Percentiles rank a stretch among this genome's conserved stretches.
Evolutionary conservation across 2,888 invertebrate species (phyloP).

Genomic region (Bunonema sp.): DNA sequence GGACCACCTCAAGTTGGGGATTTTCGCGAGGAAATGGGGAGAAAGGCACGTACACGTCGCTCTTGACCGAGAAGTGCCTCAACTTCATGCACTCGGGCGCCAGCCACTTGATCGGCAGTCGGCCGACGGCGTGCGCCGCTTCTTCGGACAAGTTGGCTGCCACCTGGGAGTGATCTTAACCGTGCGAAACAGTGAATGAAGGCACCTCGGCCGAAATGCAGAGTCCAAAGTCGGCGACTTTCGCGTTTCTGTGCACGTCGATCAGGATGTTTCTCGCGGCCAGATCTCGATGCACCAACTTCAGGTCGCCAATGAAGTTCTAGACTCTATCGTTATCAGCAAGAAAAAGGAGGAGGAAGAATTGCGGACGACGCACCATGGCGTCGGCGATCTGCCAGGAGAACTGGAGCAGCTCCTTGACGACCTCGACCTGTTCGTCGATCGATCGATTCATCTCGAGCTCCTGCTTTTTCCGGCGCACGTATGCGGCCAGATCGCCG

Average conservation of each 20-base stretch:
- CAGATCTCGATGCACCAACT: slow-evolving; percentile 29
- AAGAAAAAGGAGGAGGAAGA: neutral
- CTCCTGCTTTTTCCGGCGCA: slow-evolving; percentile 12
- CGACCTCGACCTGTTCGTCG: slow-evolving; percentile 29
- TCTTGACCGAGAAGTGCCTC: slow-evolving; percentile 25
- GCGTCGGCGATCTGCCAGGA: slow-evolving; percentile 39
- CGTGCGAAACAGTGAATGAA: no score
- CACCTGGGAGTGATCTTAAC: no score
- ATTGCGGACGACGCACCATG: slow-evolving; percentile 13
- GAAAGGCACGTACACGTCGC: slow-evolving; percentile 21
- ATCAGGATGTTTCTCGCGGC: slow-evolving; percentile 35
- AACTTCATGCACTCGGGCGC: slow-evolving; percentile 26
- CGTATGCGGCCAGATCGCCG: slow-evolving; percentile 23
- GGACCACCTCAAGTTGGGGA: slow-evolving; percentile 17
- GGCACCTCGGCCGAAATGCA: slow-evolving; percentile 11
- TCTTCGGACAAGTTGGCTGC: no score
- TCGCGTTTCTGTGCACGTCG: slow-evolving; percentile 18
- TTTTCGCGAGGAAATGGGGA: neutral
- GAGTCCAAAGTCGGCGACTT: slow-evolving; percentile 35
- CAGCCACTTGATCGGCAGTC: slow-evolving; percentile 37
- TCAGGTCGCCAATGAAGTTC: slow-evolving; percentile 10
- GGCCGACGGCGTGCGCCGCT: no score
- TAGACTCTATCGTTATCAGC: no score
- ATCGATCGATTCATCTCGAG: slow-evolving; percentile 20
- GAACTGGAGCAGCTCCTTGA: slow-evolving; percentile 32